Evolutionary conservation across 2,113 vertebrate genomes (phyloP).

Genomic region (Tringa solitaria): DNA sequence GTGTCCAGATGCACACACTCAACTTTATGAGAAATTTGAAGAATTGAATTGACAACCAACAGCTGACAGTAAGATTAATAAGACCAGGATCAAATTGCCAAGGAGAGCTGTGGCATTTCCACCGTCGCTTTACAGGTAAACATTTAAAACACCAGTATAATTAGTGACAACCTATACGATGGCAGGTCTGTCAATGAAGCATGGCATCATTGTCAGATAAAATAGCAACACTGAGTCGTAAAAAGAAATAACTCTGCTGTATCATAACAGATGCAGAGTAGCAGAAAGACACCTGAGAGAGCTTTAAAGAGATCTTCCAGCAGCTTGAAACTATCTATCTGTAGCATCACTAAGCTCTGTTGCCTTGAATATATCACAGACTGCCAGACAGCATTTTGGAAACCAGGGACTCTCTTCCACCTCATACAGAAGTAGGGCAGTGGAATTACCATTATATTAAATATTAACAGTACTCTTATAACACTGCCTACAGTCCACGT

Average conservation of each 20-base stretch:
- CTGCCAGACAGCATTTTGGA: background rate
- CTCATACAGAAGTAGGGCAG: background rate
- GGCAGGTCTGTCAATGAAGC: background rate
- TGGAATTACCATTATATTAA: background rate
- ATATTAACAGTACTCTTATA: background rate
- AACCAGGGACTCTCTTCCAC: background rate
- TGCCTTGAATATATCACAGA: slow-evolving; percentile 37
- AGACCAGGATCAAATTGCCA: background rate
- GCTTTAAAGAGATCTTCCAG: slow-evolving; percentile 34
- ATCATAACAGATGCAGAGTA: slow-evolving; percentile 17
- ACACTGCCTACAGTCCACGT: background rate
- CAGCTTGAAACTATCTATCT: slow-evolving; percentile 31
- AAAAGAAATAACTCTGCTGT: slow-evolving; percentile 29
- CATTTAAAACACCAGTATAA: background rate
- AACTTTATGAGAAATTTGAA: background rate
- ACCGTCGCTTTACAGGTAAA: background rate
- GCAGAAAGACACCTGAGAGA: slow-evolving; percentile 33
- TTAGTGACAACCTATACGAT: background rate
- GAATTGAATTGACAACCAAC: background rate
- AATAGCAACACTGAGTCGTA: background rate
- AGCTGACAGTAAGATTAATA: background rate
- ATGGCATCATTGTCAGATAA: slow-evolving; percentile 1
- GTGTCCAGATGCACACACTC: background rate
- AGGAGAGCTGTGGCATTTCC: background rate
- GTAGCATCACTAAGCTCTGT: background rate